These are phyloP conservation scores for Candoia aspera DNA, from an alignment of 2,113 vertebrate genomes.

Conservation along the genomic window DNA sequence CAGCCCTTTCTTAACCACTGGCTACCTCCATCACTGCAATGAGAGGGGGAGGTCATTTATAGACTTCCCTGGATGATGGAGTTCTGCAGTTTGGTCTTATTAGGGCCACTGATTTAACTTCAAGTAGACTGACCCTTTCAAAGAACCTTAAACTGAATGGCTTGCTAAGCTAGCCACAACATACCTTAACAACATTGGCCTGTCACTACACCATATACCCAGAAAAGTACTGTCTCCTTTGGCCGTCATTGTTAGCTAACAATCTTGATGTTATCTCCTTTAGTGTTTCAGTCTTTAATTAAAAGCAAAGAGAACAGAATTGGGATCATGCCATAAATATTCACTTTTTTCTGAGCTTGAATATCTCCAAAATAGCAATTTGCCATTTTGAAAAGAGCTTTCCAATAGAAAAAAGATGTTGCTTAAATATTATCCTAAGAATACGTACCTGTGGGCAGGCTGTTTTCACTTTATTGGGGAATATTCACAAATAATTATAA, in stretches of 20 bases:
- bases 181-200: not conserved
- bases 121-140: not conserved
- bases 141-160: not conserved
- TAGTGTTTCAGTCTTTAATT: not conserved
- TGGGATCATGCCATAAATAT: not conserved
- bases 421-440: not conserved
- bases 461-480: not conserved
- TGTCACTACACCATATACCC: not conserved
- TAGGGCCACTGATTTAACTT: not conserved
- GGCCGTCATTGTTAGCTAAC: not conserved
- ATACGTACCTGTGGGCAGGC: not conserved
- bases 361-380: not conserved
- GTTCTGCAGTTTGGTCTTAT: not conserved
- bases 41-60: not conserved
- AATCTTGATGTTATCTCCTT: not conserved
- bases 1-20: not conserved
- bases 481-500: not conserved
- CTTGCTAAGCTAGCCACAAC: not conserved
- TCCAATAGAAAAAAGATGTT: not conserved
- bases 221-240: not conserved
- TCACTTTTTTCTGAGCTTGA: not conserved
- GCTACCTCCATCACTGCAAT: not conserved
- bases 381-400: not conserved
- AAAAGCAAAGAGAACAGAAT: constrained; percentile 9
- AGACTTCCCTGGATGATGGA: not conserved